A percentile compares a stretch with the other conserved stretches of the same genome.
These are phyloP conservation scores for Pipra filicauda DNA, from an alignment of 2,113 vertebrate genomes.

Conservation along the genomic window DNA sequence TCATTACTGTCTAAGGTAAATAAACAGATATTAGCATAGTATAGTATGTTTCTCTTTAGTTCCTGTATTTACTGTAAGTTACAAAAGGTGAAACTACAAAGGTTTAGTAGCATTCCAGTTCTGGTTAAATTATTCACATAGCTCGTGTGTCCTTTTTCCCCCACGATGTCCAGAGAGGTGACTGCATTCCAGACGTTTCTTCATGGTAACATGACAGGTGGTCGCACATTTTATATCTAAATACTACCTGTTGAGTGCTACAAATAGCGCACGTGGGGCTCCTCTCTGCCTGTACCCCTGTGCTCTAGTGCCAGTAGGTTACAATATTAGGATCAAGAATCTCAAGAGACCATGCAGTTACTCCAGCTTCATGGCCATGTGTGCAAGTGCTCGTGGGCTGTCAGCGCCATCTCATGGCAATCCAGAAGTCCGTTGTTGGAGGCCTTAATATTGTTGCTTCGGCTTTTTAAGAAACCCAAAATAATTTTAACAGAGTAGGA, in stretches of 20 bases:
- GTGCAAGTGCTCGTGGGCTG: not conserved
- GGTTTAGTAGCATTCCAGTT: not conserved
- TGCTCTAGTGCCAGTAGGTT: not conserved
- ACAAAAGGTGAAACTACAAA: not conserved
- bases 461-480: not conserved
- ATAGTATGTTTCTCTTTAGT: not conserved
- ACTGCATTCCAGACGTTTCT: not conserved
- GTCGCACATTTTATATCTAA: not conserved
- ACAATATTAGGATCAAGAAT: not conserved
- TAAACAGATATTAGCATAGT: not conserved
- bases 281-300: not conserved
- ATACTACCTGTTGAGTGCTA: not conserved
- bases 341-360: not conserved
- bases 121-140: not conserved
- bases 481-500: not conserved
- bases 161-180: not conserved
- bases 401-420: slow-evolving; percentile 47
- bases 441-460: not conserved
- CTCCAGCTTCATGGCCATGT: fast-evolving
- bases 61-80: not conserved
- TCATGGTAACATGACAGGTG: not conserved
- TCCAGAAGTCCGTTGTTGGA: not conserved
- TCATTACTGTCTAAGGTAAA: not conserved
- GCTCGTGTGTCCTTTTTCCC: not conserved
- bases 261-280: not conserved